A percentile compares a stretch with the other conserved stretches of the same genome.
Evolutionary conservation across 2,888 invertebrate genomes (phyloP).

Genomic region (Sycophila texana): DNA sequence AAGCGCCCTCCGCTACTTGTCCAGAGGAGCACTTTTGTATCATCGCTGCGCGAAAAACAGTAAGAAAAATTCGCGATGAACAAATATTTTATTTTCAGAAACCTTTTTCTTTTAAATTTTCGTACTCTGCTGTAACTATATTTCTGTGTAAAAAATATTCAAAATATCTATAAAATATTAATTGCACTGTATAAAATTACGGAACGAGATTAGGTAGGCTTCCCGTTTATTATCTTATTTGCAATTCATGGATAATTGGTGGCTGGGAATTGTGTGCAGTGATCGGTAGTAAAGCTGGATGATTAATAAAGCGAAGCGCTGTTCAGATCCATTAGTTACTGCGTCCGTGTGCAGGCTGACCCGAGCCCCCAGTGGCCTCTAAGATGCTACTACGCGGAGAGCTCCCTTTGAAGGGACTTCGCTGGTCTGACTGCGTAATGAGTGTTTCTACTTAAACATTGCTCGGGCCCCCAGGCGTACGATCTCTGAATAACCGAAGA

Average conservation of each 20-base stretch:
- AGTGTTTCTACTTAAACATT: constrained; percentile 43
- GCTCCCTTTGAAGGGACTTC: constrained; percentile 45
- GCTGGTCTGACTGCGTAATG: constrained; percentile 46
- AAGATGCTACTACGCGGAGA: constrained; percentile 23
- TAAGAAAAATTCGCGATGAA: too few relatives aligned
- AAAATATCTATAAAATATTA: too few relatives aligned
- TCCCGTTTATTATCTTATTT: background rate
- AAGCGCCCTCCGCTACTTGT: too few relatives aligned
- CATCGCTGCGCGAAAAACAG: too few relatives aligned
- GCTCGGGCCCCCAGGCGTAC: constrained; percentile 23
- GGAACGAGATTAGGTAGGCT: background rate
- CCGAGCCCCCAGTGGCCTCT: constrained; percentile 22
- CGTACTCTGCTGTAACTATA: too few relatives aligned
- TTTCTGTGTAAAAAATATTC: too few relatives aligned
- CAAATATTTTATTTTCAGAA: too few relatives aligned
- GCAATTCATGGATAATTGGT: background rate
- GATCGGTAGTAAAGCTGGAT: background rate
- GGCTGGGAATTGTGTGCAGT: background rate
- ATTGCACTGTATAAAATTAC: too few relatives aligned
- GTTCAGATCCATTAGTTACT: background rate
- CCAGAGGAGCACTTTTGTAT: too few relatives aligned
- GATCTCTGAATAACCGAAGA: constrained; percentile 38
- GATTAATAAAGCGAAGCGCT: background rate
- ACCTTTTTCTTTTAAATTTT: too few relatives aligned
- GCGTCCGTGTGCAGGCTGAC: constrained; percentile 16